phyloP scores from a whole-genome alignment of 2,113 vertebrate genomes.

The Glareola pratincola region DNA sequence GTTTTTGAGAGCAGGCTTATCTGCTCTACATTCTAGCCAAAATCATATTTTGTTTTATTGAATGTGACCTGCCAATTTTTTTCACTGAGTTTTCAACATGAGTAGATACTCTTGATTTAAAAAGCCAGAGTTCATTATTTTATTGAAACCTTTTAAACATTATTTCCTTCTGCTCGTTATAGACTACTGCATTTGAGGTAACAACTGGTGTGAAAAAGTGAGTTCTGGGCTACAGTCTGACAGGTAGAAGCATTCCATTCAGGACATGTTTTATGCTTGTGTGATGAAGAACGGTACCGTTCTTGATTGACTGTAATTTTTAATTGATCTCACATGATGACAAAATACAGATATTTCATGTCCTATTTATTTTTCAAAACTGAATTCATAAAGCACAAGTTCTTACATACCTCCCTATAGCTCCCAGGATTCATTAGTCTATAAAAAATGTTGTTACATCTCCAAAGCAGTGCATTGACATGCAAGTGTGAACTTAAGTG shows the following conservation, averaged over 20 bases:
- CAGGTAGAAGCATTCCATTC: background rate
- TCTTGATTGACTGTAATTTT: conserved; percentile 36
- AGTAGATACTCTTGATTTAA: background rate
- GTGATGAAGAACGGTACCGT: conserved; percentile 1
- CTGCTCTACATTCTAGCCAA: background rate
- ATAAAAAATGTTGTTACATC: background rate
- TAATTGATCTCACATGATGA: conserved; percentile 39
- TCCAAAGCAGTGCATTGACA: background rate
- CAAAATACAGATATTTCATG: background rate
- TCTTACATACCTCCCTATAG: background rate
- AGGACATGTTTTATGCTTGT: background rate
- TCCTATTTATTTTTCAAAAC: background rate
- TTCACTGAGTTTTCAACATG: background rate
- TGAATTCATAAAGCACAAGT: background rate
- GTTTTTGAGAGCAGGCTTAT: background rate
- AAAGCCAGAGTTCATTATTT: background rate
- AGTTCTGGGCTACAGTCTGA: background rate
- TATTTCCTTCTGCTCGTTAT: background rate
- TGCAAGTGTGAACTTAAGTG: background rate
- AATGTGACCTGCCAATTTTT: background rate
- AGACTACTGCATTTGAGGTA: background rate
- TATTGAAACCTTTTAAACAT: background rate
- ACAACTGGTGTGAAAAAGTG: background rate
- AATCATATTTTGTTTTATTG: background rate
- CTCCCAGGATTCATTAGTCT: background rate